phyloP scores from a whole-genome alignment of 2,888 invertebrate genomes.

The Orthosia incerta region DNA sequence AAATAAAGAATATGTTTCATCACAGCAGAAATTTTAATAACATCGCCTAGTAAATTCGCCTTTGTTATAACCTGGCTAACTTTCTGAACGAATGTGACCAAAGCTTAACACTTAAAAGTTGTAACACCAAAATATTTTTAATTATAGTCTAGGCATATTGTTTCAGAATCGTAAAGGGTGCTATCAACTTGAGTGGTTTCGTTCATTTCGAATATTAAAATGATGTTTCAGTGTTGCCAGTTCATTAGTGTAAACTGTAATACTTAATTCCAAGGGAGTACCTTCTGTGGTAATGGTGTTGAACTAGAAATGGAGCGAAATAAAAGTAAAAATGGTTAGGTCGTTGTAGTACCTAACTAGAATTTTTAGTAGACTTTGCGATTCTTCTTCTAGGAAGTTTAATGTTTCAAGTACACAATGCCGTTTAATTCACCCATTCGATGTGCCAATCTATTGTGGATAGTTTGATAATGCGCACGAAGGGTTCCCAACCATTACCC shows the following conservation, averaged over 20 bases:
- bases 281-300: constrained; percentile 9
- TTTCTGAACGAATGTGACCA: constrained; percentile 10
- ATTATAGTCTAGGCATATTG: constrained; percentile 47
- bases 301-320: constrained; percentile 15
- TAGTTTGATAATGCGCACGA: too few species aligned
- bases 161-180: constrained; percentile 50
- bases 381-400: background rate
- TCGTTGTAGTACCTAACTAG: background rate
- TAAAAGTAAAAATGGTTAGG: constrained; percentile 2
- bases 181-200: constrained; percentile 58
- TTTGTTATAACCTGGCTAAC: constrained; percentile 19
- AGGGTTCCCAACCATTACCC: too few species aligned
- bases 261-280: constrained; percentile 26
- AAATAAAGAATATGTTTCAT: constrained; percentile 2
- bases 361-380: background rate
- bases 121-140: constrained; percentile 48
- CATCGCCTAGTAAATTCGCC: background rate
- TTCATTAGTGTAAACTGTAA: constrained; percentile 52
- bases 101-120: constrained; percentile 13
- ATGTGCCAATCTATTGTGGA: too few species aligned
- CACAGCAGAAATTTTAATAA: constrained; percentile 20
- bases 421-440: too few species aligned
- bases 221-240: constrained; percentile 48
- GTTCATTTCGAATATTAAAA: constrained; percentile 53
- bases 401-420: too few species aligned